Evolutionary conservation across 2,888 invertebrate species (phyloP), one percentile per base, ranked within the genome.

Genomic region (Leucophenga maculata): DNA sequence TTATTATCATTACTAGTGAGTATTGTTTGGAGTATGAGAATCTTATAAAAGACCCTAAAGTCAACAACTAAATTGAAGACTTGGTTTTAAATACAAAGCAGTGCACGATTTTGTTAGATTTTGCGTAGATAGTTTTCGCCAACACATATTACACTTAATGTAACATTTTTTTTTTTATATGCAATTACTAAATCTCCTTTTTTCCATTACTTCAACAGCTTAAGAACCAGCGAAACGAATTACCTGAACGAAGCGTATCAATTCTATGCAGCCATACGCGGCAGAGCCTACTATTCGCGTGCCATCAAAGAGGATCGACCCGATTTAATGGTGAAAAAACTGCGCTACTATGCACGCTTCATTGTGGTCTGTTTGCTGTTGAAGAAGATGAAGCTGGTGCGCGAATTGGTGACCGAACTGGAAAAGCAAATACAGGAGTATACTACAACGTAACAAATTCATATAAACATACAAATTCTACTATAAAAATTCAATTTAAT

Each of bases 1-100:
- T 39, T 98, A 98, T 90, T 98, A 98, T 89, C 98, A 98, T 90
- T 98, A 98, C 90, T 98, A 98, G 96, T 97, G 90, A 93, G 95
- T 92, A 70, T 31, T n/a, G 13, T 20, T 48, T 68, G 31, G 11
- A 39, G 39, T 39, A 6, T 64, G n/a, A 50, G 31, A n/a, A 22
- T n/a, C n/a, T 26, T 26, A 4, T 26, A 3, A 26, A 26, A 26
- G 26, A 26, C 4, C 4, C 3, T 26, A 26, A 16, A 54, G 1
- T 54, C 18, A n/a, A n/a, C n/a, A n/a, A n/a, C n/a, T n/a, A n/a
- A n/a, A n/a, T n/a, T n/a, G n/a, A n/a, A 48, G 13, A 13, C 2
- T 3, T 6, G 16, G 16, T 26, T 48, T 3, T 16, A 48, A 3
- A 16, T 48, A n/a, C n/a, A n/a, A n/a, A n/a, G n/a, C n/a, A n/a